Base-by-base conservation (phyloP, 2,113 vertebrate genomes). In the Gasterosteus nipponicus region DNA sequence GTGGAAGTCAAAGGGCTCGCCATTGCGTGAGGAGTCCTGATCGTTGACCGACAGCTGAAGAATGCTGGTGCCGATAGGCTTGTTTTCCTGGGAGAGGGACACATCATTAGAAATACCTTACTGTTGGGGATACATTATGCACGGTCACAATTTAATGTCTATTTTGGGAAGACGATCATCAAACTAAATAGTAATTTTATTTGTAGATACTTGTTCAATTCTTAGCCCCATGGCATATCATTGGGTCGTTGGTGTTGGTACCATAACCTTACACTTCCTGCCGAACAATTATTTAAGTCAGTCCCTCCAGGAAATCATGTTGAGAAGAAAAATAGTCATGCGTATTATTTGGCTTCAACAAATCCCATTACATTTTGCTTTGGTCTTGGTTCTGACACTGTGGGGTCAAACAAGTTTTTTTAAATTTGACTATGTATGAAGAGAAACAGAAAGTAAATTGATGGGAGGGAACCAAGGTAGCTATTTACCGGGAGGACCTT, bases 21-120 rank as follows among this genome's bases (percentile, higher is more conserved):
- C 98, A 14, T 99, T 99, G 91, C 97, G 96, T 87, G 96, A 95
- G 71, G 97, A 96, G 86, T 99, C 98, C 89, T 94, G 95, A 93
- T 99, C 98, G 22, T 95, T 95, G 89, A 99, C 95, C 35, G 96
- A 95, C 80, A 99, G 93, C 93, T 98, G 97, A 80, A 99, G 87
- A 92, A 99, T 95, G 89, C 95, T 98, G 80, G 97, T 98, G 61
- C 97, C 96, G 65, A 96, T 93, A 6, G 97, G 96, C 80, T 98
- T 98, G 91, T 99, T 99, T 93, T 99, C 98, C 98, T 99, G 86
- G 6, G 7, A 19, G n/a, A 11, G 26, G 54, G 19, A 73, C 22
- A 44, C 4, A 44, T 1, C 42, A 38, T 83, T 29, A 66, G 16
- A 61, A 12, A 66, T 31, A n/a, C 12, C 26, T 33, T 4, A 15